Evolutionary conservation across 2,888 invertebrate genomes (phyloP).

Genomic region (Cheilosia pagana): DNA sequence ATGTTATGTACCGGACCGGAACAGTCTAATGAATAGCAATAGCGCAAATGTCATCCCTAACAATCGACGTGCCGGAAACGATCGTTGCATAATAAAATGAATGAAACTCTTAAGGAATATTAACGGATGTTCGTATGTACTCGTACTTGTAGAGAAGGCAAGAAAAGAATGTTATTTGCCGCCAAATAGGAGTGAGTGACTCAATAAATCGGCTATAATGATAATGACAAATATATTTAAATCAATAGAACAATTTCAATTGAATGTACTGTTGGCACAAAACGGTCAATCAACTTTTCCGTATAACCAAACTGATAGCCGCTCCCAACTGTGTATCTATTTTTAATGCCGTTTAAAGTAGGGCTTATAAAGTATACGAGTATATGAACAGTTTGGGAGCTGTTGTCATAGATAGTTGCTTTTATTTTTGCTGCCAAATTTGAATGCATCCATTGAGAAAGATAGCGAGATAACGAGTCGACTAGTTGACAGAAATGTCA

Average conservation of each 20-base stretch:
- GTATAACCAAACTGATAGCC: no score
- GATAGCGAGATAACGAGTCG: no score
- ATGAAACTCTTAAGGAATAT: neutral
- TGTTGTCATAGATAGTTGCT: no score
- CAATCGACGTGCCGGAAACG: constrained; percentile 10
- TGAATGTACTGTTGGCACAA: no score
- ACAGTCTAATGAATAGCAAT: neutral
- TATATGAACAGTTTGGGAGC: no score
- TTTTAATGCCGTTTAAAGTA: no score
- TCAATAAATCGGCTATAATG: neutral
- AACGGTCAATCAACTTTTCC: no score
- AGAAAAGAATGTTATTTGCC: neutral
- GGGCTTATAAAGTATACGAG: no score
- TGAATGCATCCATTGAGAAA: no score
- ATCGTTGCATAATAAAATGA: neutral
- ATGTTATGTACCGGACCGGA: neutral
- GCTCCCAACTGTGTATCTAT: no score
- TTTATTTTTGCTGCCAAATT: no score
- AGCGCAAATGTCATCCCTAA: constrained; percentile 5
- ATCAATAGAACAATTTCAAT: neutral
- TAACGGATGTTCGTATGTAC: neutral
- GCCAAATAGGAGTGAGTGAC: neutral
- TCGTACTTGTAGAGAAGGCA: neutral
- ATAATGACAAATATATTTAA: neutral
- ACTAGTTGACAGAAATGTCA: no score